Conservation (phyloP, 2,797 vertebrate species). For the Taenioides sp. region DNA sequence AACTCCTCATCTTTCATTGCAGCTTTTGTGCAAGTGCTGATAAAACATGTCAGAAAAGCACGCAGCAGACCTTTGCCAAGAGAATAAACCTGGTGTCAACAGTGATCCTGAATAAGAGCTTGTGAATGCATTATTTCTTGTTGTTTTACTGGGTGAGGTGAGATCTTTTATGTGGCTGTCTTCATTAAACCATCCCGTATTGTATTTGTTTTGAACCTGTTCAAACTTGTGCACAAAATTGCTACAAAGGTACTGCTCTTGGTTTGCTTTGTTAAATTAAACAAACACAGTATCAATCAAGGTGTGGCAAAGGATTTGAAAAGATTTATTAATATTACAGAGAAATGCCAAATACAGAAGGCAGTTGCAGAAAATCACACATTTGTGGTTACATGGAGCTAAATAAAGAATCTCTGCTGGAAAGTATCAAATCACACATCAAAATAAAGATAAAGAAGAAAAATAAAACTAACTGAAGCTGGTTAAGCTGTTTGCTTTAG, state of each 20-base stretch:
- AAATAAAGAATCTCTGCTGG: neutral
- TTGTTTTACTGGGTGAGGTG: conserved; percentile 66
- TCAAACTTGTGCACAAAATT: conserved; percentile 53
- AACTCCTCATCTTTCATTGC: conserved; percentile 80
- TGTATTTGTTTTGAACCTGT: conserved; percentile 56
- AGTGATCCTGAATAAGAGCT: conserved; percentile 55
- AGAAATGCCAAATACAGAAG: conserved; percentile 26
- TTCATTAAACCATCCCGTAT: conserved; percentile 45
- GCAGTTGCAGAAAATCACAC: conserved; percentile 6
- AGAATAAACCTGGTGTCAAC: conserved; percentile 69
- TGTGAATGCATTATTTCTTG: conserved; percentile 61
- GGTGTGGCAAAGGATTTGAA: conserved; percentile 28
- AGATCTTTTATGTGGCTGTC: conserved; percentile 20
- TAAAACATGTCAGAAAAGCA: conserved; percentile 84
- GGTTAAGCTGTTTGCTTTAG: no score
- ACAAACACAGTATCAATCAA: conserved; percentile 59
- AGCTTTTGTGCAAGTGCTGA: conserved; percentile 84
- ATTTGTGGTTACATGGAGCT: neutral
- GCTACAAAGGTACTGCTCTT: conserved; percentile 40
- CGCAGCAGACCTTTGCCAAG: conserved; percentile 74
- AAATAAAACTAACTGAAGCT: no score
- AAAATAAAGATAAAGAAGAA: neutral
- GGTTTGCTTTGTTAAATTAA: conserved; percentile 43
- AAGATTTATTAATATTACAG: conserved; percentile 13
- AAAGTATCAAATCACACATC: no score